Conservation (phyloP, 1,140 invertebrate species). For the Drosophila murphyi region DNA sequence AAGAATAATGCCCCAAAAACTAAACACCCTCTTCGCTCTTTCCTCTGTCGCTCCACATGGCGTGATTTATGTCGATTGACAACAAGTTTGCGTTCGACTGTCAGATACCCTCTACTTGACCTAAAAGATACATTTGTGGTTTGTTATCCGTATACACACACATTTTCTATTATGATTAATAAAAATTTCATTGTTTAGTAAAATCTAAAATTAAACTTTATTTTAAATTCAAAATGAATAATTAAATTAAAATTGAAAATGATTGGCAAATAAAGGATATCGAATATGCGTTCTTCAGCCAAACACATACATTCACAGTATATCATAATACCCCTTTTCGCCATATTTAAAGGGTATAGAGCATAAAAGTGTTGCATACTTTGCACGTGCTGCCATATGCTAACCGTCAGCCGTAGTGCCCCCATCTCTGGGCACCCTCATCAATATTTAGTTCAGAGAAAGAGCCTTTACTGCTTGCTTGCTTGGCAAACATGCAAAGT, state of each 20-base stretch:
- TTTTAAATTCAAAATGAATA: too few species aligned
- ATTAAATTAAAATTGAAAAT: too few species aligned
- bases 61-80: conserved; percentile 63
- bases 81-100: conserved; percentile 26
- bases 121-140: neutral
- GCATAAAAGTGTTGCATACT: conserved; percentile 69
- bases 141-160: neutral
- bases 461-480: conserved; percentile 32
- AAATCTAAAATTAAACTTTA: too few species aligned
- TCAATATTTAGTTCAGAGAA: conserved; percentile 77
- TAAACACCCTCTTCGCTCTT: neutral
- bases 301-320: neutral
- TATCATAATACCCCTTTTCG: neutral
- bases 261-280: too few species aligned
- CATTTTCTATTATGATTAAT: too few species aligned
- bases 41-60: conserved; percentile 5
- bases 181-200: too few species aligned
- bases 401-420: conserved; percentile 24
- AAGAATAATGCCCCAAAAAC: neutral
- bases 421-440: conserved; percentile 53
- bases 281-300: too few species aligned
- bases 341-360: neutral
- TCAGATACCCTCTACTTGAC: neutral
- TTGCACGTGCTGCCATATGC: conserved; percentile 66
- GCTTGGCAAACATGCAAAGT: conserved; percentile 83